These are phyloP conservation scores for Cydia splendana DNA, from an alignment of 1,140 invertebrate genomes.

Conservation along the genomic window DNA sequence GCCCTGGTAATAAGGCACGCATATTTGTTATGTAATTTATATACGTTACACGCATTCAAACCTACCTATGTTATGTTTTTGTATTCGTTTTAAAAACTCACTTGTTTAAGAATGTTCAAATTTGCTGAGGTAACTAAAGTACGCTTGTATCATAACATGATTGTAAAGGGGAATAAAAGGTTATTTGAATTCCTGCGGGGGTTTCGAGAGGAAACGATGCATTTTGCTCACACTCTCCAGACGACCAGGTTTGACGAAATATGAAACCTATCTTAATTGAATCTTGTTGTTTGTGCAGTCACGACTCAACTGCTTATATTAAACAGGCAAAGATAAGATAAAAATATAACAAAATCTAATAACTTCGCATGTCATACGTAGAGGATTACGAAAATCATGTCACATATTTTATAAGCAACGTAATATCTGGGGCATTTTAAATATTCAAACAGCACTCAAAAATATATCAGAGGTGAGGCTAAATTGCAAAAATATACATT, in stretches of 20 bases:
- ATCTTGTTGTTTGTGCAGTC: not conserved
- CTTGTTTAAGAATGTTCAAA: too few species aligned
- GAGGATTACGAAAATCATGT: not conserved
- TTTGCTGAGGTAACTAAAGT: too few species aligned
- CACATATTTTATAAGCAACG: not conserved
- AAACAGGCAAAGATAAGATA: too few species aligned
- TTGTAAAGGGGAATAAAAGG: not conserved
- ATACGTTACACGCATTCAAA: too few species aligned
- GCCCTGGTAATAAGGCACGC: too few species aligned
- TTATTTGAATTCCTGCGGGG: not conserved
- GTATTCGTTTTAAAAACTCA: too few species aligned
- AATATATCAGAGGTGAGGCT: constrained; percentile 11
- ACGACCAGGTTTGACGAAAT: not conserved
- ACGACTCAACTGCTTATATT: too few species aligned
- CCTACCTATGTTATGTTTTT: too few species aligned
- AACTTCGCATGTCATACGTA: too few species aligned
- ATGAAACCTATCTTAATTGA: not conserved
- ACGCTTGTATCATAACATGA: not conserved
- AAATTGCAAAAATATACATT: constrained; percentile 15
- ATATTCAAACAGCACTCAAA: constrained; percentile 6
- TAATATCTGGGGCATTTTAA: not conserved
- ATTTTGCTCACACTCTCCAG: not conserved
- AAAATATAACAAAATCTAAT: too few species aligned
- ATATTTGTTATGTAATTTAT: too few species aligned
- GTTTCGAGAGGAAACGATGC: not conserved